Conservation (phyloP, 2,797 vertebrate genomes). For the Dipus sagitta region DNA sequence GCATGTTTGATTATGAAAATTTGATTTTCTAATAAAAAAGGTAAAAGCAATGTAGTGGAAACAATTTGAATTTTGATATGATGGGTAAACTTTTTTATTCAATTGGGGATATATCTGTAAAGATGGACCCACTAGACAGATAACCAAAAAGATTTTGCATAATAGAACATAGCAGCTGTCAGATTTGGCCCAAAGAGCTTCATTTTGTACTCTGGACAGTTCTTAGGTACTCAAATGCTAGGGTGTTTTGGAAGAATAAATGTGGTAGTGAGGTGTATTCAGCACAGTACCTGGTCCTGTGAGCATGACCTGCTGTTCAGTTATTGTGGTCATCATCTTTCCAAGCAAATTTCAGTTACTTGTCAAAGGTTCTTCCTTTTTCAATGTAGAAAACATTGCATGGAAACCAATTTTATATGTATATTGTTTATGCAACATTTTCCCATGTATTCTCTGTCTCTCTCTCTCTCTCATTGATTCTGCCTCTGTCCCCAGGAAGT, state of each 20-base stretch:
- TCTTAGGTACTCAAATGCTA: neutral
- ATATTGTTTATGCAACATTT: slow-evolving; percentile 4
- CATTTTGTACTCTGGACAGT: slow-evolving; percentile 28
- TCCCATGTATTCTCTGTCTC: neutral
- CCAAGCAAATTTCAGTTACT: slow-evolving; percentile 40
- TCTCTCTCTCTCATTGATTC: slow-evolving; percentile 51
- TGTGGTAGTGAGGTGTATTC: neutral
- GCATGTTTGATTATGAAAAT: slow-evolving; percentile 44
- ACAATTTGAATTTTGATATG: slow-evolving; percentile 30
- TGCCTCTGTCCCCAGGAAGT: neutral
- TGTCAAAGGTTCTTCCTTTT: slow-evolving; percentile 19
- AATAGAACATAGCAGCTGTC: slow-evolving; percentile 1
- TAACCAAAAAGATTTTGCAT: neutral
- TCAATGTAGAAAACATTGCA: neutral
- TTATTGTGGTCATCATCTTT: slow-evolving; percentile 24
- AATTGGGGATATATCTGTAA: neutral
- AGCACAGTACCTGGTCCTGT: neutral
- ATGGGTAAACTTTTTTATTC: slow-evolving; percentile 26
- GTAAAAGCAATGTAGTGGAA: slow-evolving; percentile 38
- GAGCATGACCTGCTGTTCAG: slow-evolving; percentile 10
- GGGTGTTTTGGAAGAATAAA: slow-evolving; percentile 12
- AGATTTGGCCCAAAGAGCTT: slow-evolving; percentile 38
- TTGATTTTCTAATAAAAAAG: slow-evolving; percentile 47
- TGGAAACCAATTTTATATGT: neutral
- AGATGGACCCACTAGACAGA: neutral